Evolutionary conservation across 2,888 invertebrate species (phyloP), one percentile per base, ranked within the genome.

Genomic region (Mythimna ferrago): DNA sequence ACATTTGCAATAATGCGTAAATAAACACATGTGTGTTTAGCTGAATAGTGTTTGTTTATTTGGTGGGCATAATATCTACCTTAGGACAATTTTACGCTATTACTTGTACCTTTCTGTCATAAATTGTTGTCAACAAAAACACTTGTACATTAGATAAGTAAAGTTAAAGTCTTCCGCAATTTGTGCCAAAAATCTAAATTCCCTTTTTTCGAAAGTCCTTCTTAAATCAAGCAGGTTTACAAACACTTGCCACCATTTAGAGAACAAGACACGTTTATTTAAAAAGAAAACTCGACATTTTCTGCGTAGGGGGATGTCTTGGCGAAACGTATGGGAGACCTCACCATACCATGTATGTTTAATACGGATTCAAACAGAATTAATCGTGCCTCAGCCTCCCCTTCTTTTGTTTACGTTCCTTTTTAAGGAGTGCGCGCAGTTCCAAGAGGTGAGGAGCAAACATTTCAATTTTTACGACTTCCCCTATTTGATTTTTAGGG

Each of bases 391-490:
- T n/a, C 58, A 56, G 62, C 32, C 68, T 57, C 48, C 67, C 67
- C 21, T 19, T 64, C 61, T 44, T 71, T 68, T 80, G 72, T 83
- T 83, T 83, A 80, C 83, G 67, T 65, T 70, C 44, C 67, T 80
- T 44, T 68, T 72, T 65, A 64, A 72, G 62, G n/a, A 74, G 63
- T 32, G 67, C 71, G 66, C 66, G 48, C 58, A 80, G 77, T 56
- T 72, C 65, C 67, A 77, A 71, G 71, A 81, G 82, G 69, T 69
- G 66, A 84, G 53, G 62, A 71, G 73, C 82, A 81, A 81, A 76
- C 84, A 73, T 83, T 83, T 81, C 69, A 78, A 75, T 74, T 81
- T 81, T 81, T 73, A 80, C 82, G 64, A 75, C 72, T 78, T 73
- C 66, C 64, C 71, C 61, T 62, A 58, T 69, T 77, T 84, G 76